phyloP scores from a whole-genome alignment of 1,140 invertebrate species.

The Heliconius congener region DNA sequence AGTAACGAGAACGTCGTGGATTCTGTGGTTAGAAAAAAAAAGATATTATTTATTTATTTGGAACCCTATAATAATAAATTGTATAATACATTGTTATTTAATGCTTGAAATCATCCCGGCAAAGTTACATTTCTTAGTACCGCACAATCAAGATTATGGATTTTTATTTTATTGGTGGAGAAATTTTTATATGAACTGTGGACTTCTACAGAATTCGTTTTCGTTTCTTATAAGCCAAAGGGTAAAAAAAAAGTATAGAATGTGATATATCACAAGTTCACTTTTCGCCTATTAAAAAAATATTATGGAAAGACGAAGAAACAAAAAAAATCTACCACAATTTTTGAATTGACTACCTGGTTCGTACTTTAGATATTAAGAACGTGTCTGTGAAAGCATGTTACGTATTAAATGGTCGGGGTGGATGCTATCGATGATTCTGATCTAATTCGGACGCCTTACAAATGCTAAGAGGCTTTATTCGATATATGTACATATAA shows the following conservation, averaged over 20 bases:
- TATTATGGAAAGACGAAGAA: background rate
- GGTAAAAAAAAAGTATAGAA: background rate
- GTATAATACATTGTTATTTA: no score
- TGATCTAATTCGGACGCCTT: constrained; percentile 5
- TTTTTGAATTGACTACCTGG: background rate
- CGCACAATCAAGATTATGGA: background rate
- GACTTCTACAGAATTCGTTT: background rate
- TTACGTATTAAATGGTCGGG: constrained; percentile 3
- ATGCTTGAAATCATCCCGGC: no score
- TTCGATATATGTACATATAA: background rate
- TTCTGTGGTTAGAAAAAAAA: no score
- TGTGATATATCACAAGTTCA: background rate
- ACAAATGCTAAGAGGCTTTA: constrained; percentile 5
- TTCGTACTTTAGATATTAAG: background rate
- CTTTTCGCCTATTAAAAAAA: background rate
- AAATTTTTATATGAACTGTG: background rate
- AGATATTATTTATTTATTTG: no score
- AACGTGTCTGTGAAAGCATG: background rate
- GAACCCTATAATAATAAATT: no score
- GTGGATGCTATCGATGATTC: constrained; percentile 6
- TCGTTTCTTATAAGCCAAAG: background rate
- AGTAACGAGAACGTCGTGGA: no score
- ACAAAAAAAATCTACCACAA: background rate
- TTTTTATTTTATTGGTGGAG: background rate
- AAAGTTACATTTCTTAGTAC: no score